These are phyloP conservation scores for Drosophila seguyi DNA, from an alignment of 1,140 invertebrate species.

Conservation along the genomic window DNA sequence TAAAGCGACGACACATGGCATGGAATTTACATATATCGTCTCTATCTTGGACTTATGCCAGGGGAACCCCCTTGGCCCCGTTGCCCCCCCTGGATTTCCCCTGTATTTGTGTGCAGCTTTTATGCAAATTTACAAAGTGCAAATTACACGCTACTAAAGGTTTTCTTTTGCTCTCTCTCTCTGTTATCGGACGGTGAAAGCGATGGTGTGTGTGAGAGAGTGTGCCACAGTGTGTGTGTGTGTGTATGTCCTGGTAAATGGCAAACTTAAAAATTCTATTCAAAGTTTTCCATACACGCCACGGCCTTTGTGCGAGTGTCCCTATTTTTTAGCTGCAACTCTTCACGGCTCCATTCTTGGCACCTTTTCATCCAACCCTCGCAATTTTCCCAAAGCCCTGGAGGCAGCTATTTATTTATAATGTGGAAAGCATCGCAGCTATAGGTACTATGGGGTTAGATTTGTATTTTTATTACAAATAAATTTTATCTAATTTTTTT, in stretches of 20 bases:
- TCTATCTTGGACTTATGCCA: slow-evolving; percentile 80
- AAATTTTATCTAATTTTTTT: too few relatives aligned
- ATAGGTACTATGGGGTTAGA: not conserved
- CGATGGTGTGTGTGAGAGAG: not conserved
- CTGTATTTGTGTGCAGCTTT: slow-evolving; percentile 66
- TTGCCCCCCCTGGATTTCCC: not conserved
- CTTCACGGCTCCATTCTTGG: not conserved
- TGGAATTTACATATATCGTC: slow-evolving; percentile 81
- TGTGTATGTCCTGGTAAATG: slow-evolving; percentile 66
- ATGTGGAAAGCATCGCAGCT: slow-evolving; percentile 35
- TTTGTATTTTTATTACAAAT: too few relatives aligned
- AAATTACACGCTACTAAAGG: slow-evolving; percentile 84
- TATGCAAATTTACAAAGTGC: slow-evolving; percentile 85
- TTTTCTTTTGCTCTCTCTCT: slow-evolving; percentile 60
- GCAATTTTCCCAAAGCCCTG: slow-evolving; percentile 17
- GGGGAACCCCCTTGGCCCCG: slow-evolving; percentile 15
- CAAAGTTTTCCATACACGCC: slow-evolving; percentile 70
- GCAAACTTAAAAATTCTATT: slow-evolving; percentile 83
- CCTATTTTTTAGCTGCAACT: slow-evolving; percentile 36
- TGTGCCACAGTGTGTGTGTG: slow-evolving; percentile 6
- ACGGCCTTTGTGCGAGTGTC: slow-evolving; percentile 38
- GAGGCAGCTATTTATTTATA: slow-evolving; percentile 73
- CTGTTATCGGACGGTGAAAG: slow-evolving; percentile 51
- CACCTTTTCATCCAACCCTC: slow-evolving; percentile 28
- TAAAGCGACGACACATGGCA: slow-evolving; percentile 77